These are phyloP conservation scores for Tuberolachnus salignus DNA, from an alignment of 2,888 invertebrate genomes.

Conservation along the genomic window DNA sequence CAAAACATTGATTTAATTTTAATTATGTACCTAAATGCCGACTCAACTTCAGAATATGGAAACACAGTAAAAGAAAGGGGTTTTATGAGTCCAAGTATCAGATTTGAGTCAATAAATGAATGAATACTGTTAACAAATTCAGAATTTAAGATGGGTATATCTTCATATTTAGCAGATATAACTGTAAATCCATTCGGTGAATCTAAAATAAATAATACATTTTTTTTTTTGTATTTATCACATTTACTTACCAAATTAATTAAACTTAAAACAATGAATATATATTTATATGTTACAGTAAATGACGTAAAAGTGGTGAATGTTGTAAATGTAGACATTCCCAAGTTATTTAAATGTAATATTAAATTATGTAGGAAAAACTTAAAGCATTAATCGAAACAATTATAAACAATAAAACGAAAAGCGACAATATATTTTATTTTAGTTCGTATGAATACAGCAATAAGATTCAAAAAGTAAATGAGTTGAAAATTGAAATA, in stretches of 20 bases:
- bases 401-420: constrained; percentile 1
- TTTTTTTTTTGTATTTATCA: not conserved
- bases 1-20: not conserved
- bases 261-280: not conserved
- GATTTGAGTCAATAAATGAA: constrained; percentile 65
- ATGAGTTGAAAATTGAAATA: too few species aligned
- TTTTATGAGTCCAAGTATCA: constrained; percentile 65
- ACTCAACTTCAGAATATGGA: constrained; percentile 40
- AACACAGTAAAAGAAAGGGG: constrained; percentile 62
- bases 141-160: constrained; percentile 66
- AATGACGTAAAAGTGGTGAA: too few species aligned
- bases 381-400: constrained; percentile 7
- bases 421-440: not conserved
- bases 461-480: not conserved
- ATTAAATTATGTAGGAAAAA: not conserved
- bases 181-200: constrained; percentile 24
- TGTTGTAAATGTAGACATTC: too few species aligned
- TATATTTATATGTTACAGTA: too few species aligned
- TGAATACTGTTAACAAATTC: constrained; percentile 62
- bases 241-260: not conserved
- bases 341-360: not conserved
- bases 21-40: constrained; percentile 48
- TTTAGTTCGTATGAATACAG: not conserved
- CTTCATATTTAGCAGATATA: constrained; percentile 65
- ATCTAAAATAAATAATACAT: constrained; percentile 65